phyloP scores from a whole-genome alignment of 2,888 invertebrate genomes.

The Aspidiotus destructor region DNA sequence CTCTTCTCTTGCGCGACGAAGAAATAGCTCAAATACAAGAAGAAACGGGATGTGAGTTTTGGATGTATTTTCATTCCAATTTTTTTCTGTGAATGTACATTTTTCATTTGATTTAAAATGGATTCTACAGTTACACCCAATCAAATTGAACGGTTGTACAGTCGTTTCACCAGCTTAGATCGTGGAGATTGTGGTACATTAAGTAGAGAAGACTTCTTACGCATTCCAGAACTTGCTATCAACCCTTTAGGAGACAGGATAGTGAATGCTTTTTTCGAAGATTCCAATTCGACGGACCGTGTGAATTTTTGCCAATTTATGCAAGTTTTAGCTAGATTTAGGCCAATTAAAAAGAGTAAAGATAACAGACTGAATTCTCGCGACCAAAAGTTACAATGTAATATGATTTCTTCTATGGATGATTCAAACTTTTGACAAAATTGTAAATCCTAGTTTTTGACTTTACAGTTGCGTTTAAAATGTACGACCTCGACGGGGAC shows the following conservation, averaged over 20 bases:
- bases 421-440: too few species aligned
- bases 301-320: slow-evolving; percentile 98
- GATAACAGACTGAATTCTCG: slow-evolving; percentile 84
- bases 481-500: slow-evolving; percentile 98
- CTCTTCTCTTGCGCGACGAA: slow-evolving; percentile 81
- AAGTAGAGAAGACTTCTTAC: slow-evolving; percentile 89
- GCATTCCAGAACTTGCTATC: slow-evolving; percentile 96
- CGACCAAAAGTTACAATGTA: slow-evolving; percentile 90
- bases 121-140: slow-evolving; percentile 78
- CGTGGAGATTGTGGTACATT: slow-evolving; percentile 90
- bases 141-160: slow-evolving; percentile 95
- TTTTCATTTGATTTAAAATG: slow-evolving; percentile 7
- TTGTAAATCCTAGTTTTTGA: background rate
- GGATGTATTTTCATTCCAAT: background rate
- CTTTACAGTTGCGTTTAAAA: slow-evolving; percentile 89
- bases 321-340: slow-evolving; percentile 87
- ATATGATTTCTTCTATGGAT: too few species aligned
- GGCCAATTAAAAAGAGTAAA: slow-evolving; percentile 83
- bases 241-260: slow-evolving; percentile 97
- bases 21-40: slow-evolving; percentile 95
- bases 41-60: slow-evolving; percentile 89
- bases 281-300: slow-evolving; percentile 67
- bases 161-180: slow-evolving; percentile 92
- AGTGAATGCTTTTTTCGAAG: slow-evolving; percentile 94
- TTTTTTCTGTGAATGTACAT: too few species aligned